phyloP scores from a whole-genome alignment of 2,113 vertebrate genomes.

The Furnarius figulus region DNA sequence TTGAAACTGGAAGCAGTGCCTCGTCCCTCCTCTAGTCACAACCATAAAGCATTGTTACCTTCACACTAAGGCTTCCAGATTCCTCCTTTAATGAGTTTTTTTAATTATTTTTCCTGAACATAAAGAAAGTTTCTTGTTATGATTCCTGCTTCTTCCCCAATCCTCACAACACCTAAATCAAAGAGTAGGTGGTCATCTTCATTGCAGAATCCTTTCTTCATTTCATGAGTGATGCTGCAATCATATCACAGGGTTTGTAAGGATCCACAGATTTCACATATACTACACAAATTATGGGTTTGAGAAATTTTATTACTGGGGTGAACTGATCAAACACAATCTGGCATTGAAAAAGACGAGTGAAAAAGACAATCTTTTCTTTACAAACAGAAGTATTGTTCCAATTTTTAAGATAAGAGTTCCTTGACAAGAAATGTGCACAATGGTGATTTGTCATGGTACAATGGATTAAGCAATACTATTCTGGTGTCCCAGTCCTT shows the following conservation, averaged over 20 bases:
- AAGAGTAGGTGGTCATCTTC: background rate
- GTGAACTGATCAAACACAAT: background rate
- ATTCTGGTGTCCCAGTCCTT: background rate
- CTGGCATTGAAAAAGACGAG: background rate
- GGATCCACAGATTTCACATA: background rate
- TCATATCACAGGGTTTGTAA: background rate
- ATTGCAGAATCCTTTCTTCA: fast-evolving
- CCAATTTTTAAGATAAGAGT: background rate
- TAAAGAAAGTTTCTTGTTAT: background rate
- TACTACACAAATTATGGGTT: background rate
- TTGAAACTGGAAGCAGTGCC: background rate
- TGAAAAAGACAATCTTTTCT: background rate
- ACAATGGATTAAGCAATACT: background rate
- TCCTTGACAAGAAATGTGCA: background rate
- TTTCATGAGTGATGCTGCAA: background rate
- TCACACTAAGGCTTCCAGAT: background rate
- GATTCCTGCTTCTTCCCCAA: background rate
- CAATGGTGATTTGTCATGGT: background rate
- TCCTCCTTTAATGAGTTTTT: background rate
- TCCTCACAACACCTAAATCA: background rate
- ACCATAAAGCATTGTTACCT: background rate
- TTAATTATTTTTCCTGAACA: background rate
- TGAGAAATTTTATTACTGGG: background rate
- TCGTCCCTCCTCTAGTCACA: background rate
- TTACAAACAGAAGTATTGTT: background rate